Conservation (phyloP, 37 sponge, comb jelly and placozoan genomes). For the Mnemiopsis leidyi region DNA sequence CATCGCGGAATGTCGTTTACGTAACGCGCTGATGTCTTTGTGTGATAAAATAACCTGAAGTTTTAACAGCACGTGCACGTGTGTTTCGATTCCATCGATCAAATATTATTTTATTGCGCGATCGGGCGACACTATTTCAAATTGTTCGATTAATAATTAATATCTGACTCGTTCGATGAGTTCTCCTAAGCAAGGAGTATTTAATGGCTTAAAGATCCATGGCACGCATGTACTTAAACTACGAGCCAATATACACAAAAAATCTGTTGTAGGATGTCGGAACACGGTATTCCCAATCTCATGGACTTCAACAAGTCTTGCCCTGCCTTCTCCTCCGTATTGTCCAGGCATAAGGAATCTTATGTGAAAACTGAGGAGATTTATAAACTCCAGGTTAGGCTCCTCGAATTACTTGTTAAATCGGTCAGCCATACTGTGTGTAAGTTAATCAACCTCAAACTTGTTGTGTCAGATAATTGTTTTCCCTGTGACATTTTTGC, state of each 20-base stretch:
- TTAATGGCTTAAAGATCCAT: too few species aligned
- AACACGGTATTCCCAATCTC: neutral
- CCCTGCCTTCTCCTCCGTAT: neutral
- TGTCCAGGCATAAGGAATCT: neutral
- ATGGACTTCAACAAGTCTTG: slow-evolving; percentile 38
- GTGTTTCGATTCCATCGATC: too few species aligned
- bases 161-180: too few species aligned
- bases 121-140: too few species aligned
- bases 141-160: too few species aligned
- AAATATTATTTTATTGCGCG: too few species aligned
- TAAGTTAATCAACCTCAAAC: neutral
- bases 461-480: neutral
- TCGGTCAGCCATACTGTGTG: neutral
- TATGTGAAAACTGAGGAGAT: slow-evolving; percentile 39
- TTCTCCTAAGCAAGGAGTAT: too few species aligned
- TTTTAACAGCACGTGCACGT: neutral
- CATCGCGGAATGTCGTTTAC: neutral
- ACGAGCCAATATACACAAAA: too few species aligned
- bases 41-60: neutral
- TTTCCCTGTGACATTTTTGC: neutral
- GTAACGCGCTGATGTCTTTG: neutral
- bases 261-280: slow-evolving; percentile 8
- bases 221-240: too few species aligned
- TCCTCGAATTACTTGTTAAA: neutral
- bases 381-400: neutral